A percentile compares a stretch with the other conserved stretches of the same genome.
phyloP scores from a whole-genome alignment of 2,888 invertebrate species.

The Nudaria mundana region DNA sequence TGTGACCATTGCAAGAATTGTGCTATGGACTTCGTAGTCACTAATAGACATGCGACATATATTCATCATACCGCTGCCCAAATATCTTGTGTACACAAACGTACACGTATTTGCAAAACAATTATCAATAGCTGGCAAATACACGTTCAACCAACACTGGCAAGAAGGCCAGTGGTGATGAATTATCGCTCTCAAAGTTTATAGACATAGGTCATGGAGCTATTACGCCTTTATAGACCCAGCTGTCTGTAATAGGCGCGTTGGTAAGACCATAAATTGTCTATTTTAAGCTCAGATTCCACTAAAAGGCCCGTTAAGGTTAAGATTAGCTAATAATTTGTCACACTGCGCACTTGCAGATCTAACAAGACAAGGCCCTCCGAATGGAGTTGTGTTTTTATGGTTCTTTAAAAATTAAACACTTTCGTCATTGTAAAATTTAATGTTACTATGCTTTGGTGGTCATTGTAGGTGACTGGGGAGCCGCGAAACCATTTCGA shows the following conservation, averaged over 20 bases:
- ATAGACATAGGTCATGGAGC: conserved; percentile 17
- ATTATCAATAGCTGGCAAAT: conserved; percentile 31
- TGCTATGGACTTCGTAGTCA: too few species aligned
- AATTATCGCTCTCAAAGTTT: conserved; percentile 13
- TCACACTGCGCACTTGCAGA: not conserved
- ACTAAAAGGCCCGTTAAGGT: not conserved
- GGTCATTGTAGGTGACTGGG: too few species aligned
- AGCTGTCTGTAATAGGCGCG: conserved; percentile 12
- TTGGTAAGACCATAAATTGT: not conserved
- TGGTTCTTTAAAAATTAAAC: too few species aligned
- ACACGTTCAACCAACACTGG: conserved; percentile 15
- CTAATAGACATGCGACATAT: not conserved
- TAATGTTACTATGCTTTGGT: too few species aligned
- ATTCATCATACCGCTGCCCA: conserved; percentile 2
- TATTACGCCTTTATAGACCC: not conserved
- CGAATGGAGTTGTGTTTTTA: too few species aligned
- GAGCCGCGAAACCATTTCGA: too few species aligned
- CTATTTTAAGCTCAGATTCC: not conserved
- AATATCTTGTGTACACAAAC: conserved; percentile 30
- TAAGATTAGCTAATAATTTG: not conserved
- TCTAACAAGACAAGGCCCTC: not conserved
- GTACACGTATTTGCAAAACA: conserved; percentile 28
- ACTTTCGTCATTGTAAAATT: too few species aligned
- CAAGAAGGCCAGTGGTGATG: conserved; percentile 25
- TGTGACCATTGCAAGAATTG: too few species aligned